Conservation (phyloP, 2,888 invertebrate genomes). For the Pristionchus arcanus region DNA sequence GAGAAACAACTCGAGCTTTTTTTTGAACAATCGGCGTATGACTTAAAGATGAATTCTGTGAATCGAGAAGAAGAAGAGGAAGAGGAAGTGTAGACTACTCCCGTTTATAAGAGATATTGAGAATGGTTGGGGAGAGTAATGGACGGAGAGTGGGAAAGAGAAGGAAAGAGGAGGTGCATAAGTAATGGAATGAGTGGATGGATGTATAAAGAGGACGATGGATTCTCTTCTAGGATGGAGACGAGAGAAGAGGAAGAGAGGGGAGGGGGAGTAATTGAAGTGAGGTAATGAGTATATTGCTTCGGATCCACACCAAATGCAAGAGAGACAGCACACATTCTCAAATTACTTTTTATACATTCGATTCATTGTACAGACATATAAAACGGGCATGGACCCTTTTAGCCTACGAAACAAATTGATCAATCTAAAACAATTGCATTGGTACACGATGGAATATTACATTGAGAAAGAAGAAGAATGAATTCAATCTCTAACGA, state of each 20-base stretch:
- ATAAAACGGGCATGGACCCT: neutral
- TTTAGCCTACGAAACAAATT: neutral
- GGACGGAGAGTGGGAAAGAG: constrained; percentile 25
- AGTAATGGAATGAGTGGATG: constrained; percentile 18
- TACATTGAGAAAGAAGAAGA: neutral
- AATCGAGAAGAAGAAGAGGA: neutral
- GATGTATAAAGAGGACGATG: neutral
- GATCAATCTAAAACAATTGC: constrained; percentile 8
- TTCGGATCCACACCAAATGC: neutral
- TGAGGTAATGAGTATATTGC: constrained; percentile 8
- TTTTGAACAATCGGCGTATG: neutral
- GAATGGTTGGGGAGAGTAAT: neutral
- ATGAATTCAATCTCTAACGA: neutral
- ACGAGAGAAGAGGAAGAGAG: constrained; percentile 21
- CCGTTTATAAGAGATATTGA: neutral
- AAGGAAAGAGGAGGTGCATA: constrained; percentile 1
- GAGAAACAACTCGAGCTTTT: neutral
- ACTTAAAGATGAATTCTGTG: neutral
- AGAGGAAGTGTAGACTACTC: neutral
- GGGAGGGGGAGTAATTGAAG: too few species aligned
- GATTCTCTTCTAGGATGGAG: neutral
- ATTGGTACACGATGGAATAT: neutral
- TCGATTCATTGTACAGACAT: neutral
- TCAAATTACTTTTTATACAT: constrained; percentile 10
- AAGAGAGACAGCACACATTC: neutral